These are phyloP conservation scores for Coregonus clupeaformis DNA, from an alignment of 2,113 vertebrate genomes.

Conservation along the genomic window DNA sequence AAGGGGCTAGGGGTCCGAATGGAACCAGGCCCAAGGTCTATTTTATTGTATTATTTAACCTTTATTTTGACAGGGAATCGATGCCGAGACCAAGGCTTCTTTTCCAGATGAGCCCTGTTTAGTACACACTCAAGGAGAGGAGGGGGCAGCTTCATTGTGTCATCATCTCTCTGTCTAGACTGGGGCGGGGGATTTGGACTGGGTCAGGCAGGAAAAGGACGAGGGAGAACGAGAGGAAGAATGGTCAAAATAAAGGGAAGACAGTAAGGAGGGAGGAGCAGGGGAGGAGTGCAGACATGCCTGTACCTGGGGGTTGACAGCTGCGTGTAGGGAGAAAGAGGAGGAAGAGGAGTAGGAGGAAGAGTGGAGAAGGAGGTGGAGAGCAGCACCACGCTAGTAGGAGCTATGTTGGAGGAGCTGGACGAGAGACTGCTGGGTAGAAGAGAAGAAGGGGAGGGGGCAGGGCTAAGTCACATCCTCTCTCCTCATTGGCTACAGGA, in stretches of 20 bases:
- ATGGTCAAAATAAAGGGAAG: constrained; percentile 3
- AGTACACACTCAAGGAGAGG: background rate
- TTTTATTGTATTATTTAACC: too few relatives aligned
- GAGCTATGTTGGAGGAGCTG: constrained; percentile 70
- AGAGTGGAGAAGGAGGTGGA: constrained; percentile 74
- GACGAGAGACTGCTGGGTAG: constrained; percentile 65
- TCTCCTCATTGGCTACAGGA: constrained; percentile 31
- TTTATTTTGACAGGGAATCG: too few relatives aligned
- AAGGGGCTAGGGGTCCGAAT: too few relatives aligned
- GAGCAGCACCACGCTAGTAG: constrained; percentile 74
- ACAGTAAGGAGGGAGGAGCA: background rate
- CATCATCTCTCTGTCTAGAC: background rate
- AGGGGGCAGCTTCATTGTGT: too few relatives aligned
- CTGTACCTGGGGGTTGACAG: constrained; percentile 32
- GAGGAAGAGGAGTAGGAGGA: constrained; percentile 49
- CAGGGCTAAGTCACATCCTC: constrained; percentile 32
- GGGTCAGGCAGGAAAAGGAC: background rate
- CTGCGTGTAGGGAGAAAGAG: background rate
- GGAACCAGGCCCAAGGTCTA: too few relatives aligned
- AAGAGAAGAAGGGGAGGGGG: constrained; percentile 28
- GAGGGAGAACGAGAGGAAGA: constrained; percentile 37
- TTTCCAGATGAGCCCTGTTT: too few relatives aligned
- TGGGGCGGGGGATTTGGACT: background rate
- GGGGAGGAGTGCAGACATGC: constrained; percentile 11
- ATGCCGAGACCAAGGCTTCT: too few relatives aligned